A percentile compares a stretch with the other conserved stretches of the same genome.
phyloP scores from a whole-genome alignment of 2,888 invertebrate species.

The Dromius quadrimaculatus region DNA sequence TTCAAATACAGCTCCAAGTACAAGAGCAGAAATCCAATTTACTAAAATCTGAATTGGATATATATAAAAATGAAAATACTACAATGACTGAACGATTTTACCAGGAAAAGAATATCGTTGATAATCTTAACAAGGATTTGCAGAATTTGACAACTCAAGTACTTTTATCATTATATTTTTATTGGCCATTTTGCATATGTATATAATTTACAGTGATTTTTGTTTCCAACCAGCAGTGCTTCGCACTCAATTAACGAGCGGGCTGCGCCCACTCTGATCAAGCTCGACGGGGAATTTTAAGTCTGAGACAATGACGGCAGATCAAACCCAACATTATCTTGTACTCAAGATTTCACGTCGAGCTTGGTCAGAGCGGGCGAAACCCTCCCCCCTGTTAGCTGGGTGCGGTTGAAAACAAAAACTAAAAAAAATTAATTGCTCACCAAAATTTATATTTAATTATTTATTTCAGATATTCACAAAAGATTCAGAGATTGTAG shows the following conservation, averaged over 20 bases:
- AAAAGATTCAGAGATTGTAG: conserved; percentile 58
- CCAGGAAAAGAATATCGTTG: conserved; percentile 28
- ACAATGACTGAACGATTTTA: conserved; percentile 2
- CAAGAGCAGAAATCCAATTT: conserved; percentile 2
- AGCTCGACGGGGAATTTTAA: too few relatives aligned
- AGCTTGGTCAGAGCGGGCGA: too few relatives aligned
- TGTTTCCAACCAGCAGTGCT: too few relatives aligned
- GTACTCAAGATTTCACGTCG: too few relatives aligned
- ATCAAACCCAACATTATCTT: too few relatives aligned
- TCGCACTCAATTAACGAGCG: too few relatives aligned
- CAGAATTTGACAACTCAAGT: conserved; percentile 21
- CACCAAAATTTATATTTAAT: background rate
- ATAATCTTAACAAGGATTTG: conserved; percentile 14
- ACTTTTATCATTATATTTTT: background rate
- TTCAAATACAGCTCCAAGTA: conserved; percentile 3
- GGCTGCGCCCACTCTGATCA: too few relatives aligned
- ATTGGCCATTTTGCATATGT: too few relatives aligned
- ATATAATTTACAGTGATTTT: background rate
- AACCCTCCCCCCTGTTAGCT: too few relatives aligned
- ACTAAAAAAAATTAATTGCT: too few relatives aligned
- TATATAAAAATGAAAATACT: conserved; percentile 22
- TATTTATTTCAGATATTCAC: conserved; percentile 54
- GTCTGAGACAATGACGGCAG: too few relatives aligned
- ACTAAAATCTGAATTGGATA: conserved; percentile 15
- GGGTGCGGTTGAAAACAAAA: too few relatives aligned